Conservation (phyloP, 2,888 invertebrate genomes). For the Tridacna crocea region DNA sequence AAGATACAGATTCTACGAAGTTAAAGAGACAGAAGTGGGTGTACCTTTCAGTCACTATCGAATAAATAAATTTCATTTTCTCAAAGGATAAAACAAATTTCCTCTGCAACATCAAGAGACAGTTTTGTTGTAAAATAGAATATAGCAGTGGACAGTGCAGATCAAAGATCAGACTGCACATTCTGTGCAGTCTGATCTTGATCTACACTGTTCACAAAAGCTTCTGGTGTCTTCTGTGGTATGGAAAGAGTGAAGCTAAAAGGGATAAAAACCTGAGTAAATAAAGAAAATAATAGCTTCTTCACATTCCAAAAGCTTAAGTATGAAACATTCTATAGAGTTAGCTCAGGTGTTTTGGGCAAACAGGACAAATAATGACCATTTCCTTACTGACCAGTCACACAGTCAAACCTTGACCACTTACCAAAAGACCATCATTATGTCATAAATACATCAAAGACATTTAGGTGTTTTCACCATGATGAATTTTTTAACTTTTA, state of each 20-base stretch:
- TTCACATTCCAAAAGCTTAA: constrained; percentile 11
- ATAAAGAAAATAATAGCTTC: constrained; percentile 15
- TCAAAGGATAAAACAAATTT: too few species aligned
- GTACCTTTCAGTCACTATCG: too few species aligned
- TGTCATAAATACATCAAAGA: background rate
- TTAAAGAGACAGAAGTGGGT: background rate
- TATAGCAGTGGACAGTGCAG: too few species aligned
- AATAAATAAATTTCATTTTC: too few species aligned
- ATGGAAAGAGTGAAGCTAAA: background rate
- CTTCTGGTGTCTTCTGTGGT: too few species aligned
- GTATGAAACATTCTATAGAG: constrained; percentile 17
- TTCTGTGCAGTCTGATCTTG: too few species aligned
- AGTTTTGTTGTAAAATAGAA: too few species aligned
- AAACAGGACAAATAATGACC: constrained; percentile 26
- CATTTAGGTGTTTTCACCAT: too few species aligned
- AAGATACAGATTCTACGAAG: background rate
- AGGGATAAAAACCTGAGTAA: constrained; percentile 10
- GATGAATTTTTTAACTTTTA: too few species aligned
- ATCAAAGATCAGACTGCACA: too few species aligned
- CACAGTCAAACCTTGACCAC: background rate
- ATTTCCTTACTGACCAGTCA: constrained; percentile 22
- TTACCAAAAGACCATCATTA: background rate
- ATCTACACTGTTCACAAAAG: too few species aligned
- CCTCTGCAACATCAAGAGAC: too few species aligned
- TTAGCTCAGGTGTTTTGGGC: constrained; percentile 29